Evolutionary conservation across 2,113 vertebrate genomes (phyloP).

Genomic region (Callaeas wilsoni): DNA sequence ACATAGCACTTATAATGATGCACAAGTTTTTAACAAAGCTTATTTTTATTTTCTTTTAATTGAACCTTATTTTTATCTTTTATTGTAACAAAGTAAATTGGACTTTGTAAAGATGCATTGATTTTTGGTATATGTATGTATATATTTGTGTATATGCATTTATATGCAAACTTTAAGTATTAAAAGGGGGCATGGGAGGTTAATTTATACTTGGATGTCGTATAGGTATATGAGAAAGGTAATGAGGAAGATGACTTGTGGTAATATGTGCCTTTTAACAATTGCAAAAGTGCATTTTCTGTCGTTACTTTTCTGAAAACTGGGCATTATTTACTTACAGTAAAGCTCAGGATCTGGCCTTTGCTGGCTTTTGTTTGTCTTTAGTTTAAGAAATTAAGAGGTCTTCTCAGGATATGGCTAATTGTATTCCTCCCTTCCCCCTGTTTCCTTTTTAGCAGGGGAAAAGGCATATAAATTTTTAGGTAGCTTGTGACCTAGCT

Average conservation of each 20-base stretch:
- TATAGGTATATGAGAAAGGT: neutral
- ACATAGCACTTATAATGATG: neutral
- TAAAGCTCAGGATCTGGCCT: neutral
- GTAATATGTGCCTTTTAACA: neutral
- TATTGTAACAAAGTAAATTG: neutral
- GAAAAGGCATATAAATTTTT: neutral
- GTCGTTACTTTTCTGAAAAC: neutral
- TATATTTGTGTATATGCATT: neutral
- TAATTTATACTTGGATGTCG: neutral
- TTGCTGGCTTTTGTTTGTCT: neutral
- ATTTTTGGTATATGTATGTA: neutral
- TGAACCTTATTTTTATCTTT: neutral
- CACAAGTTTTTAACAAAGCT: neutral
- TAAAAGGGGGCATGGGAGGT: neutral
- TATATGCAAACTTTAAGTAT: neutral
- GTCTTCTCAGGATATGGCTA: neutral
- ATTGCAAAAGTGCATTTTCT: neutral
- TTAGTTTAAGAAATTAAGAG: neutral
- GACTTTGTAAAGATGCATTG: neutral
- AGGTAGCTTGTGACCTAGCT: neutral
- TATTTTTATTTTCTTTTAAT: neutral
- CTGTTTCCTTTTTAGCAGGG: neutral
- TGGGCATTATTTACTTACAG: neutral
- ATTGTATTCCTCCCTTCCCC: neutral
- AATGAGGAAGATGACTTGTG: neutral